These are phyloP conservation scores for Papilio glaucus DNA, from an alignment of 1,140 invertebrate genomes.

Conservation along the genomic window DNA sequence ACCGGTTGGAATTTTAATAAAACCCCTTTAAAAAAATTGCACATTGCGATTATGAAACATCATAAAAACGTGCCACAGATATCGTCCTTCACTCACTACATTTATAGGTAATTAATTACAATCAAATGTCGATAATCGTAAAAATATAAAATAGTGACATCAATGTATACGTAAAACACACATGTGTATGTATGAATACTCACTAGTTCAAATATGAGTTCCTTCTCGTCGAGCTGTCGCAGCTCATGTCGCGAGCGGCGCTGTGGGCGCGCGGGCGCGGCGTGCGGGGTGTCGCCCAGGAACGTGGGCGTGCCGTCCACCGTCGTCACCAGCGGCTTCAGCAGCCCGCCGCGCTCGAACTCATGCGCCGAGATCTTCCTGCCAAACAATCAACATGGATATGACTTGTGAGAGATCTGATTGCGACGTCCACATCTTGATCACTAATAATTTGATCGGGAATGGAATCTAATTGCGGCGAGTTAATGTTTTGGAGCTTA, in stretches of 20 bases:
- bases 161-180: no score
- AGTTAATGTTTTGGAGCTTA: no score
- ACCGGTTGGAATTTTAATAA: slow-evolving; percentile 1
- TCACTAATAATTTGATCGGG: no score
- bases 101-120: no score
- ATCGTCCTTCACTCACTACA: no score
- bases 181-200: no score
- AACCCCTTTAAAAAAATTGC: background rate
- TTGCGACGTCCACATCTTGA: no score
- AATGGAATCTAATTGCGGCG: no score
- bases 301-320: slow-evolving; percentile 96
- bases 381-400: slow-evolving; percentile 41
- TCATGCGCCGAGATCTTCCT: slow-evolving; percentile 98
- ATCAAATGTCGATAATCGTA: no score
- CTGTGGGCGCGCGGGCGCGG: slow-evolving; percentile 85
- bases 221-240: slow-evolving; percentile 94
- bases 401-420: no score
- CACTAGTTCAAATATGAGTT: slow-evolving; percentile 97
- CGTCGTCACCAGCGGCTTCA: slow-evolving; percentile 95
- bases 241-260: slow-evolving; percentile 92
- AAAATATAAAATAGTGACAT: no score
- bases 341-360: slow-evolving; percentile 94
- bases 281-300: slow-evolving; percentile 83
- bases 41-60: background rate
- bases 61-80: background rate